Base-by-base conservation (phyloP, 1,140 invertebrate species). In the Drosophila sulfurigaster region DNA sequence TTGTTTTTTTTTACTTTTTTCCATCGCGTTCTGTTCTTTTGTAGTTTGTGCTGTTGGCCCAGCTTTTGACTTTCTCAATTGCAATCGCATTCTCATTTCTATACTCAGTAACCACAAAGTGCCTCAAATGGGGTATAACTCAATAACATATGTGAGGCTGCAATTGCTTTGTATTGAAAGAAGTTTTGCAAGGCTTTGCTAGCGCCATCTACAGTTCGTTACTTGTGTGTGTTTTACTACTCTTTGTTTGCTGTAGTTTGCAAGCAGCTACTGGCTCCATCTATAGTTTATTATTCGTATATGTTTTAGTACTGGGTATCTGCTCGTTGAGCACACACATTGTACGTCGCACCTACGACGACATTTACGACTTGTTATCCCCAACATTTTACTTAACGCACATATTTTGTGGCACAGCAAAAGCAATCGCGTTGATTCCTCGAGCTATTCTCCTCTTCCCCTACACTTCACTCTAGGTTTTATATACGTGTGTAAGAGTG, bases 31-130 rank as follows among this genome's bases (percentile, higher is more conserved):
- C 32, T 3, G 35, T 13, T 32, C 5, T 58, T 25, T 52, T 62
- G 60, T 75, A 25, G 20, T 25, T 25, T 25, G 56, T 69, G 15
- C 20, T 43, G 30, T 52, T 67, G 46, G 1, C 13, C 15, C 62
- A 56, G 59, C 60, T 75, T 75, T 65, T 65, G 67, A 59, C 54
- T 71, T 41, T 51, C 59, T 71, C 60, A 64, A 75, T 63, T 64
- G 32, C 65, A 69, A 56, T 64, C 43, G 35, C 51, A 70, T 71
- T 63, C 52, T 35, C 59, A 25, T 60, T 51, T 59, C 3, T 58
- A 64, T 75, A 73, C 63, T 56, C 56, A 54, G 45, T 35, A 32
- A 15, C 25, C 38, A 54, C 20, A 35, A 30, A 5, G 13, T 5
- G 25, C 2, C n/a, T 30, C 8, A 1, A 32, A 5, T 5, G 28